Evolutionary conservation across 2,113 vertebrate genomes (phyloP).

Genomic region (Entomyzon cyanotis): DNA sequence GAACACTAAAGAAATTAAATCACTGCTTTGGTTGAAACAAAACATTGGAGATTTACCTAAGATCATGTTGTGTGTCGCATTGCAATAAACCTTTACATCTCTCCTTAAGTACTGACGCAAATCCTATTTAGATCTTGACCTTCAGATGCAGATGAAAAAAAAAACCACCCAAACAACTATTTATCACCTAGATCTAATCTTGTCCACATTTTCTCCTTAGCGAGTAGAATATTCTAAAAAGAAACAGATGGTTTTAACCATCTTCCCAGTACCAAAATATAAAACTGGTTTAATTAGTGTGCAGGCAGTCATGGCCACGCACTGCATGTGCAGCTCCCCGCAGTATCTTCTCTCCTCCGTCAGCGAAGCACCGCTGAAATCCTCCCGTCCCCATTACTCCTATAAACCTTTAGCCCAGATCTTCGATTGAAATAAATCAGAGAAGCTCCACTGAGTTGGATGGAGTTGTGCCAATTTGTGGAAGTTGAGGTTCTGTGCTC

Average conservation of each 20-base stretch:
- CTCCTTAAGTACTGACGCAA: slow-evolving; percentile 38
- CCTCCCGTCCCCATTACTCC: neutral
- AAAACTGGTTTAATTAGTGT: slow-evolving; percentile 38
- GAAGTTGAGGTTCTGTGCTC: neutral
- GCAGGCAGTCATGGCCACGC: neutral
- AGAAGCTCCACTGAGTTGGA: neutral
- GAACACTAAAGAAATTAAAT: slow-evolving; percentile 11
- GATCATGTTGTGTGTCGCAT: neutral
- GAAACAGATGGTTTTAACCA: slow-evolving; percentile 53
- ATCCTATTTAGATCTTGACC: slow-evolving; percentile 8
- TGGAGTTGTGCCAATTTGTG: neutral
- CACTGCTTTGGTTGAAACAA: neutral
- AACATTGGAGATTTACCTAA: slow-evolving; percentile 20
- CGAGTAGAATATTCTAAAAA: slow-evolving; percentile 33
- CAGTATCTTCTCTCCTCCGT: neutral
- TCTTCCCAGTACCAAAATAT: neutral
- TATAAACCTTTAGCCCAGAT: neutral
- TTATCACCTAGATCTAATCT: slow-evolving; percentile 62
- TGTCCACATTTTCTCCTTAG: neutral
- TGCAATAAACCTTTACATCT: slow-evolving; percentile 50
- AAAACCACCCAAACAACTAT: neutral
- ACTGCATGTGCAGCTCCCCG: neutral
- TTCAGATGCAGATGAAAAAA: neutral
- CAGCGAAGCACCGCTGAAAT: neutral
- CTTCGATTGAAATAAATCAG: neutral